Percentiles rank a stretch among this genome's conserved stretches.
These are phyloP conservation scores for Sclerodermus sp. DNA, from an alignment of 2,888 invertebrate genomes.

Conservation along the genomic window DNA sequence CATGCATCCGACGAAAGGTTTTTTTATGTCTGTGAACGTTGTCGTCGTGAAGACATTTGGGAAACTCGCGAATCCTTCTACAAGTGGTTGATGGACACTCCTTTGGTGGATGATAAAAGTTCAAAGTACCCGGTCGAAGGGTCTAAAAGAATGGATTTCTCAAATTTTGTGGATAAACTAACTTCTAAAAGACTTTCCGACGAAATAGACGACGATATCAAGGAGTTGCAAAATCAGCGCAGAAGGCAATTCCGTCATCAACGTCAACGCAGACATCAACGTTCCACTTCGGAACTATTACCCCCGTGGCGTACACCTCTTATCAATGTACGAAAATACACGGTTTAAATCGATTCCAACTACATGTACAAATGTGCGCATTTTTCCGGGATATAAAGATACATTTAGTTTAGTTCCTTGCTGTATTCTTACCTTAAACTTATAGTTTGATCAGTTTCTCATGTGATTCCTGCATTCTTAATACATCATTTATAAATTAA, in stretches of 20 bases:
- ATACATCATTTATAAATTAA: no score
- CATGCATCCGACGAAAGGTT: conserved; percentile 13
- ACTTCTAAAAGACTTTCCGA: no score
- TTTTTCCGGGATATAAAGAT: no score
- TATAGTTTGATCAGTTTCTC: no score
- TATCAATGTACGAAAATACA: conserved; percentile 7
- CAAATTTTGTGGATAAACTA: no score
- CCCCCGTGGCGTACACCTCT: not conserved
- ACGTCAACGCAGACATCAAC: conserved; percentile 4
- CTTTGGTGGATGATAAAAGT: not conserved
- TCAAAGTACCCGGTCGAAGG: no score
- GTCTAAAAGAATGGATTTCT: no score
- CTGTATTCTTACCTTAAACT: no score
- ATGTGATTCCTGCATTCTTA: no score
- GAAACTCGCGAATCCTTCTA: conserved; percentile 20
- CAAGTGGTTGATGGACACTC: conserved; percentile 21
- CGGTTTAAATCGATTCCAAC: conserved; percentile 7
- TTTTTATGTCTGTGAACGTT: conserved; percentile 20
- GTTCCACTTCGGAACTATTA: not conserved
- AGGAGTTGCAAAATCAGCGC: conserved; percentile 21
- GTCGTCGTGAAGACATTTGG: conserved; percentile 12
- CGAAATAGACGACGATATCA: conserved; percentile 33
- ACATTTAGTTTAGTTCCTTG: no score
- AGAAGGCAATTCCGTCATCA: conserved; percentile 4
- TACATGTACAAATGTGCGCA: no score